phyloP scores from a whole-genome alignment of 1,140 invertebrate species.

The Gyrodactylus salaris region DNA sequence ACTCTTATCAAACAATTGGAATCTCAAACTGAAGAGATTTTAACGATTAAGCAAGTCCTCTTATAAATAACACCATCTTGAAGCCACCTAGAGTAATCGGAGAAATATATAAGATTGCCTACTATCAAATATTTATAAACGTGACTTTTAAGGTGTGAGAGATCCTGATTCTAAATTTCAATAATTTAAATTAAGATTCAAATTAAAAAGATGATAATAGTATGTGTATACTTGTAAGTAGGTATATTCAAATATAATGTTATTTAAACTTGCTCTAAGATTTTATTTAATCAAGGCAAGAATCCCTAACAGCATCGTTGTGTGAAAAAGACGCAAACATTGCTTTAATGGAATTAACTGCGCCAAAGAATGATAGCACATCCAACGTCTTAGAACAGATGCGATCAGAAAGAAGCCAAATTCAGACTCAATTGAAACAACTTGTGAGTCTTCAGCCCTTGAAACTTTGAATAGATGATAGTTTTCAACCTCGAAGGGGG shows the following conservation, averaged over 20 bases:
- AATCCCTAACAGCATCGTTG: constrained; percentile 40
- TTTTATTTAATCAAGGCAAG: constrained; percentile 30
- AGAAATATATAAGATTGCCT: too few relatives aligned
- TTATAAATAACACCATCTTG: too few relatives aligned
- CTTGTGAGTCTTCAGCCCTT: neutral
- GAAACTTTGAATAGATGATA: neutral
- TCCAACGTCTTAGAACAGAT: neutral
- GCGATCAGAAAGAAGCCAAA: neutral
- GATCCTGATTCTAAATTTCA: too few relatives aligned
- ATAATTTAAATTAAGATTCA: too few relatives aligned
- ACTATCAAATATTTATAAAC: too few relatives aligned
- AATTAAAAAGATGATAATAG: too few relatives aligned
- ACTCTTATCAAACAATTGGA: neutral
- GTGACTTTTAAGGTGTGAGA: too few relatives aligned
- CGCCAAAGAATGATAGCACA: constrained; percentile 22
- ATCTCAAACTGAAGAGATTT: neutral
- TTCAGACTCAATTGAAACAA: constrained; percentile 5
- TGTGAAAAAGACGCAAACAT: constrained; percentile 52
- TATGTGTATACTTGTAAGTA: too few relatives aligned
- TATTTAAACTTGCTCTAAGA: too few relatives aligned
- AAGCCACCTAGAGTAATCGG: too few relatives aligned
- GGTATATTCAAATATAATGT: too few relatives aligned
- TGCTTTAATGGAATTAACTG: constrained; percentile 40
- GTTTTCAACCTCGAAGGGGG: neutral
- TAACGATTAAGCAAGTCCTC: neutral